Conservation (phyloP, 2,113 vertebrate species). For the Paedocypris sp. region DNA sequence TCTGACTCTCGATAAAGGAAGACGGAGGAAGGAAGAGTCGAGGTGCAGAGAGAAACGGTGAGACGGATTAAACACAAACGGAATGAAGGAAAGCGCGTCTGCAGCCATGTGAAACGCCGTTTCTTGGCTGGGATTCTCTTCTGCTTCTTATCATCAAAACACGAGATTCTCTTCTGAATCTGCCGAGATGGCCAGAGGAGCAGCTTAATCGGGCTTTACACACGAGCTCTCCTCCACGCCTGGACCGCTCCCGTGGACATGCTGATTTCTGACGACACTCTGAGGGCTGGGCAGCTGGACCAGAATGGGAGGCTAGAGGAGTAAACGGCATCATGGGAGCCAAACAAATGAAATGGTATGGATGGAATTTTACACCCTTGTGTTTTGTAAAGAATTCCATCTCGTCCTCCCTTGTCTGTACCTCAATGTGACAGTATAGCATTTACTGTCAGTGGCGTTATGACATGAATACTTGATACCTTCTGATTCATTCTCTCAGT, state of each 20-base stretch:
- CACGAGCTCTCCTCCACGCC: too few species aligned
- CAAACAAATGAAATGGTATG: constrained; percentile 71
- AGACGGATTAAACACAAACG: constrained; percentile 30
- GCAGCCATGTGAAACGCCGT: constrained; percentile 27
- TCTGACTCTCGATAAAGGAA: constrained; percentile 50
- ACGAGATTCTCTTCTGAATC: constrained; percentile 45
- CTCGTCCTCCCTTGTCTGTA: too few species aligned
- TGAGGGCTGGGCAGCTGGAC: constrained; percentile 41
- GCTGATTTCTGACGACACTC: constrained; percentile 52
- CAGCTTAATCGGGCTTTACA: constrained; percentile 47
- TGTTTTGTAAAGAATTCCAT: too few species aligned
- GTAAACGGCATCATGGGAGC: constrained; percentile 59
- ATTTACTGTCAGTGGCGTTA: too few species aligned
- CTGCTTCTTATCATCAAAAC: constrained; percentile 19
- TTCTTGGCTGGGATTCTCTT: constrained; percentile 25
- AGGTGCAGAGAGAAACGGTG: constrained; percentile 27
- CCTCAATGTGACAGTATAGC: too few species aligned
- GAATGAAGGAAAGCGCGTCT: neutral
- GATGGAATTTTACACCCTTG: constrained; percentile 9
- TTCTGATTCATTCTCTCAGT: too few species aligned
- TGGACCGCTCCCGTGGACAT: too few species aligned
- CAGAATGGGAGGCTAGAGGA: constrained; percentile 48
- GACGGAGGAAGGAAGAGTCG: constrained; percentile 44
- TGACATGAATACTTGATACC: too few species aligned
- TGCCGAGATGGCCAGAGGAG: constrained; percentile 38